These are phyloP conservation scores for Coryphaenoides rupestris DNA, from an alignment of 2,113 vertebrate species.

Conservation along the genomic window DNA sequence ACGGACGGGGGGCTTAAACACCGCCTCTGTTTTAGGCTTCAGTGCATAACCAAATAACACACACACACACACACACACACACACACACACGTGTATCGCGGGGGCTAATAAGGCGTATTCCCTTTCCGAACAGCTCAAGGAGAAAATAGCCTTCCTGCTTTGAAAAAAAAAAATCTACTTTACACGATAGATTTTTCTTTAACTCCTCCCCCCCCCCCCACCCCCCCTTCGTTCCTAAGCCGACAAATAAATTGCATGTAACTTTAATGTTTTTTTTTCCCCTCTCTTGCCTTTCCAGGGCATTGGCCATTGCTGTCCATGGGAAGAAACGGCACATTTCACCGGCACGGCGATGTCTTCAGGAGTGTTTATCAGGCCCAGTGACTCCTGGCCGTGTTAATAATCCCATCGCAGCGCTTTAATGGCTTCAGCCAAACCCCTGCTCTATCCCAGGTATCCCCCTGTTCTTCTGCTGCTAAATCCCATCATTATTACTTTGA, in stretches of 20 bases:
- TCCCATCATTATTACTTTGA: conserved; percentile 64
- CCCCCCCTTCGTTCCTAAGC: no score
- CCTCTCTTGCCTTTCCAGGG: conserved; percentile 11
- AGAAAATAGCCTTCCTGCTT: conserved; percentile 65
- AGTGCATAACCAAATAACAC: conserved; percentile 51
- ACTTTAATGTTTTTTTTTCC: conserved; percentile 65
- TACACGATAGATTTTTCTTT: conserved; percentile 55
- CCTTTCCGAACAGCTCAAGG: conserved; percentile 65
- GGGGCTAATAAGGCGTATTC: conserved; percentile 60
- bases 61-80: conserved; percentile 8
- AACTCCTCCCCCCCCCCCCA: conserved; percentile 13
- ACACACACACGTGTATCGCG: neutral
- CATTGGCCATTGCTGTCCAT: conserved; percentile 27
- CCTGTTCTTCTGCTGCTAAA: conserved; percentile 56
- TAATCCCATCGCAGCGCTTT: conserved; percentile 63
- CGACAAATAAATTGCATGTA: conserved; percentile 73
- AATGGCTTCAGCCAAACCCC: conserved; percentile 65
- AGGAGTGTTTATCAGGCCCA: conserved; percentile 70
- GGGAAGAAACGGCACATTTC: conserved; percentile 66
- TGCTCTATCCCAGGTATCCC: conserved; percentile 70
- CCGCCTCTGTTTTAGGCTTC: conserved; percentile 66
- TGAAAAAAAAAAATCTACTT: conserved; percentile 35
- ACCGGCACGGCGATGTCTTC: conserved; percentile 66
- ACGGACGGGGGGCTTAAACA: conserved; percentile 57
- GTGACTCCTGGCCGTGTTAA: conserved; percentile 64